phyloP scores from a whole-genome alignment of 2,888 invertebrate species.

The Lasioglossum oenotherae region DNA sequence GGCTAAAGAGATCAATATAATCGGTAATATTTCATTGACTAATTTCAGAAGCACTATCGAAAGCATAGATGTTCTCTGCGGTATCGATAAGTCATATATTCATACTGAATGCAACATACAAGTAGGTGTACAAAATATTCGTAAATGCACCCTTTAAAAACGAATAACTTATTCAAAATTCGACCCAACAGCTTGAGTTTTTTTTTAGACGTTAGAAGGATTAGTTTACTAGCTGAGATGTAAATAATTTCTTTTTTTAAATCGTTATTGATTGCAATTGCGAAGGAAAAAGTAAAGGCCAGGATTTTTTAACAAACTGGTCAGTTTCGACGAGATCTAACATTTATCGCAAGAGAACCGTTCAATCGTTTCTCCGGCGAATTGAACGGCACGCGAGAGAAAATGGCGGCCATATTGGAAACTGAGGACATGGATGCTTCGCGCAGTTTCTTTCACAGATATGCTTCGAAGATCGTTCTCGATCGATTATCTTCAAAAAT shows the following conservation, averaged over 20 bases:
- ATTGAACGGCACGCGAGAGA: background rate
- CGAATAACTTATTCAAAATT: too few relatives aligned
- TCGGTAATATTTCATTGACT: conserved; percentile 30
- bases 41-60: background rate
- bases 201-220: too few relatives aligned
- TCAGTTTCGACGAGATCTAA: background rate
- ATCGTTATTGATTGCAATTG: too few relatives aligned
- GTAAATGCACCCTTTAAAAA: too few relatives aligned
- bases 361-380: background rate
- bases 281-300: too few relatives aligned
- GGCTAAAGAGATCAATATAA: conserved; percentile 11
- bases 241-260: too few relatives aligned
- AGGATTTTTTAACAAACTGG: background rate
- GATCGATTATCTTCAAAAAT: background rate
- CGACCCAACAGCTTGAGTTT: too few relatives aligned
- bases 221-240: too few relatives aligned
- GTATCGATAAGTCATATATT: background rate
- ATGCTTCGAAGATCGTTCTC: background rate
- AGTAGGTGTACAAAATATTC: too few relatives aligned
- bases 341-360: background rate
- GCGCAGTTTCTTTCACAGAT: background rate
- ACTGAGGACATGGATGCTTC: background rate
- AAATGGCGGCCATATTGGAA: conserved; percentile 13
- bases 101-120: too few relatives aligned
- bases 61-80: background rate